phyloP scores from a whole-genome alignment of 30 jellyfish, hydroid and myxozoan species.

The Aurelia aurita region DNA sequence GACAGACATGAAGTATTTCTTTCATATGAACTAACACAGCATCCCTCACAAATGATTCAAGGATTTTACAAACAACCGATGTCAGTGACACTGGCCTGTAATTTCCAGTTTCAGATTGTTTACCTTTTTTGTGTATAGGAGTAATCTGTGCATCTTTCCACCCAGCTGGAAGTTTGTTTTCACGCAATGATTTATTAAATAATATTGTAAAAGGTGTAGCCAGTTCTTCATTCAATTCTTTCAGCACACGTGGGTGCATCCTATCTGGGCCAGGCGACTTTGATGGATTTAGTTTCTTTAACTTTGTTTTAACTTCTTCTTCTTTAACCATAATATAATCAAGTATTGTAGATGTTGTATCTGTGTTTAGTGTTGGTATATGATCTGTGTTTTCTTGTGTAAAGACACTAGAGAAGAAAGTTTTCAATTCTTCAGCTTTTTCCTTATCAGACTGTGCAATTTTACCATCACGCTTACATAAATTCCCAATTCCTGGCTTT shows the following conservation, averaged over 20 bases:
- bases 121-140: conserved; percentile 1
- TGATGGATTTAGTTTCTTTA: not conserved
- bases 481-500: no score
- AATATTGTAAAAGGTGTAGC: conserved; percentile 11
- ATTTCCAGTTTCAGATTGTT: no score
- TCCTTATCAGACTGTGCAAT: no score
- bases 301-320: conserved; percentile 1
- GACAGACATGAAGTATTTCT: no score
- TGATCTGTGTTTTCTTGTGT: no score
- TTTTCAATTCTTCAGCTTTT: no score
- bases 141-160: conserved; percentile 15
- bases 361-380: not conserved
- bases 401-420: no score
- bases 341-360: not conserved
- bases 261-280: conserved; percentile 30
- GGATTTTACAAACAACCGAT: conserved; percentile 16
- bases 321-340: not conserved
- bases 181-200: conserved; percentile 12
- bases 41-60: conserved; percentile 10
- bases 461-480: no score
- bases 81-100: conserved; percentile 27
- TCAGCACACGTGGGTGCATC: conserved; percentile 13
- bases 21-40: conserved; percentile 19
- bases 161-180: not conserved
- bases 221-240: conserved; percentile 21